Conservation (phyloP, 1,140 invertebrate genomes). For the Cryptotermes secundus region DNA sequence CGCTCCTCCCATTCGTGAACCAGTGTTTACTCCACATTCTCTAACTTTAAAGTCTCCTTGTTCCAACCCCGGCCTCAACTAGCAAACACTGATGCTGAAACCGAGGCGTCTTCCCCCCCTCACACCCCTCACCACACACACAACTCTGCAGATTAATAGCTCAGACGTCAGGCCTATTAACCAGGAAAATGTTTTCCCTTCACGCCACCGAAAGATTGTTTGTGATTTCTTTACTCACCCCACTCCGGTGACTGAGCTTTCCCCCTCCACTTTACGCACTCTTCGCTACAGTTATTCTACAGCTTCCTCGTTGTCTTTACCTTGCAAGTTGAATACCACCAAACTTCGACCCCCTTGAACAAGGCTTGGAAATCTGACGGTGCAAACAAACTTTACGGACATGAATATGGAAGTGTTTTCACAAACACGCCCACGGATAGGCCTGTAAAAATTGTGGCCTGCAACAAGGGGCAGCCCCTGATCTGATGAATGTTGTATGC, state of each 20-base stretch:
- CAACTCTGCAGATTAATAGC: constrained; percentile 14
- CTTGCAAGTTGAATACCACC: neutral
- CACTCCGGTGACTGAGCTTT: neutral
- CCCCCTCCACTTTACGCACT: neutral
- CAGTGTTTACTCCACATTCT: constrained; percentile 1
- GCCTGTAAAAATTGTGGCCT: neutral
- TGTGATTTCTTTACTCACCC: constrained; percentile 16
- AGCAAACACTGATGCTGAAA: neutral
- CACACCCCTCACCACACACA: neutral
- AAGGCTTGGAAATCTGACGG: neutral
- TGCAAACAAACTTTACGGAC: neutral
- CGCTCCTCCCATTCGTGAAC: neutral
- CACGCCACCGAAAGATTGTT: constrained; percentile 14
- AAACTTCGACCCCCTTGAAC: neutral
- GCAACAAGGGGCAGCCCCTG: neutral
- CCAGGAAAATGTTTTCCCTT: neutral
- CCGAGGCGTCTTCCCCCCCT: neutral
- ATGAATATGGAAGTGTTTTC: constrained; percentile 17
- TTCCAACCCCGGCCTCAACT: neutral
- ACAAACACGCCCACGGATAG: neutral
- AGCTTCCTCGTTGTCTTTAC: neutral
- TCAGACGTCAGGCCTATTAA: constrained; percentile 4
- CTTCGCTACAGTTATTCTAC: neutral
- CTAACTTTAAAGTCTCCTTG: constrained; percentile 1
- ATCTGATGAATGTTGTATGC: constrained; percentile 12